Conservation (phyloP, 2,797 vertebrate genomes). For the Nothura maculosa region DNA sequence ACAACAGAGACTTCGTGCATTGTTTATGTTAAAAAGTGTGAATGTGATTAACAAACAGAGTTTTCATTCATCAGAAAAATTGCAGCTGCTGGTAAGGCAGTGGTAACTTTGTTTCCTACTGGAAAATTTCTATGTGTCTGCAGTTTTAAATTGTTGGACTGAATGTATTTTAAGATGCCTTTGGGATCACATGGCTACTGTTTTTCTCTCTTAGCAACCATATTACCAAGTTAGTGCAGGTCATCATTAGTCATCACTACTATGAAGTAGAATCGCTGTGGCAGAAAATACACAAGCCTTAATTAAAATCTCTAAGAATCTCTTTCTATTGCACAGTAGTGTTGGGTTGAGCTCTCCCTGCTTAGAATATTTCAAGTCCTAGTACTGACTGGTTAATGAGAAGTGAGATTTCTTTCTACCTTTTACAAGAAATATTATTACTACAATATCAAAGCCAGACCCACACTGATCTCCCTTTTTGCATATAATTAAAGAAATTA, state of each 20-base stretch:
- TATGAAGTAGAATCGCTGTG: neutral
- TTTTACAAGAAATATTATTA: neutral
- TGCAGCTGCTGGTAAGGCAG: neutral
- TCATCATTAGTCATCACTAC: too few species aligned
- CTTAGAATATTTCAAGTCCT: neutral
- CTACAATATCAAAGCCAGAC: neutral
- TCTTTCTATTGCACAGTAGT: neutral
- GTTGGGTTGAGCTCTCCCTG: too few species aligned
- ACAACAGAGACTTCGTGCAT: neutral
- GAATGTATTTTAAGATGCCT: neutral
- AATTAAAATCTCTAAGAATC: neutral
- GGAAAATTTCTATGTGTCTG: neutral
- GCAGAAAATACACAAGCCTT: neutral
- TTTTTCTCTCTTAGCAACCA: neutral
- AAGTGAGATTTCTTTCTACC: neutral
- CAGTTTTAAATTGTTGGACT: neutral
- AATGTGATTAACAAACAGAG: neutral
- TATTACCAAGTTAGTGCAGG: too few species aligned
- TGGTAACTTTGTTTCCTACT: neutral
- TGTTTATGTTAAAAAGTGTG: neutral
- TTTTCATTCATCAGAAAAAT: neutral
- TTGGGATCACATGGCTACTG: neutral
- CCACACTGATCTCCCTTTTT: neutral
- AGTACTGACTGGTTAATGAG: neutral
- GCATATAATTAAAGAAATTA: neutral